phyloP scores from a whole-genome alignment of 2,888 invertebrate species.

The Empis stercorea region DNA sequence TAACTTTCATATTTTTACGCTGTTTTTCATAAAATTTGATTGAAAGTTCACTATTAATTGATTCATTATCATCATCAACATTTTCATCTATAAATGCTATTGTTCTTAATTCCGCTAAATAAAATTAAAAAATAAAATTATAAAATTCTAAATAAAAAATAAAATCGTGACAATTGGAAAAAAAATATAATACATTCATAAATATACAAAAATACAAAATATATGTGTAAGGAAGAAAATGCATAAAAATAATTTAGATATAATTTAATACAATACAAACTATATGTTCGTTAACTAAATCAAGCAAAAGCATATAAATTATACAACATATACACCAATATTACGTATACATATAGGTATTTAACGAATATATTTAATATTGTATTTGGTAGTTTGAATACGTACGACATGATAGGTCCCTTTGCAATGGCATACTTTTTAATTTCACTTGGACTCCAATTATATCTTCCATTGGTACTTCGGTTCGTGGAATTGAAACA shows the following conservation, averaged over 20 bases:
- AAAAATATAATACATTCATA: constrained; percentile 6
- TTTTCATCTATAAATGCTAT: constrained; percentile 13
- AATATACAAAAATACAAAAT: constrained; percentile 2
- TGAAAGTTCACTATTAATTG: constrained; percentile 19
- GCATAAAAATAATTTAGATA: too few relatives aligned
- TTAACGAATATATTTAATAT: constrained; percentile 5
- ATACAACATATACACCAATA: not conserved
- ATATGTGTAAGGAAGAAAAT: not conserved
- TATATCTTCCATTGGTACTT: constrained; percentile 98
- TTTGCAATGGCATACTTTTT: constrained; percentile 61
- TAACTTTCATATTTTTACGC: not conserved
- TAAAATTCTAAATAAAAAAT: constrained; percentile 6
- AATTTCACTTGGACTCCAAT: constrained; percentile 88
- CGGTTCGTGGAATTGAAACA: constrained; percentile 96
- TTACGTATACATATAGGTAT: not conserved
- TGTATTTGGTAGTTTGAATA: constrained; percentile 19
- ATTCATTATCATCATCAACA: constrained; percentile 12
- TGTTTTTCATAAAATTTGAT: constrained; percentile 8
- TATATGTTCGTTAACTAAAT: not conserved
- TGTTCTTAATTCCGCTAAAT: constrained; percentile 26
- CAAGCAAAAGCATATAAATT: constrained; percentile 2
- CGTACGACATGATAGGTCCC: constrained; percentile 74
- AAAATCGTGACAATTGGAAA: not conserved
- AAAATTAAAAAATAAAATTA: constrained; percentile 14
- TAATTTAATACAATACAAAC: too few relatives aligned